Evolutionary conservation across 2,888 invertebrate species (phyloP).

Genomic region (Meiosimyza platycephala): DNA sequence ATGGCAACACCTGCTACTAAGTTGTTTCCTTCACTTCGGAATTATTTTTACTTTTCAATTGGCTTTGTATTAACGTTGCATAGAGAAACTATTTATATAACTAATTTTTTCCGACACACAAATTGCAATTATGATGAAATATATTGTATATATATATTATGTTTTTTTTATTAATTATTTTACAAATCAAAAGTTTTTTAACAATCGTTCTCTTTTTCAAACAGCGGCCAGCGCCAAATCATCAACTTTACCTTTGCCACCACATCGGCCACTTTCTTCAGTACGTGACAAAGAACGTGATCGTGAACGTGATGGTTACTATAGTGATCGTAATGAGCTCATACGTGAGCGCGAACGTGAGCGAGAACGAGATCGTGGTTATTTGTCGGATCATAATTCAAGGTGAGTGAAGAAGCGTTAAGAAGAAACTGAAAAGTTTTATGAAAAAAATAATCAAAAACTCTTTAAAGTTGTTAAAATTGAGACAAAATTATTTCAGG

Average conservation of each 20-base stretch:
- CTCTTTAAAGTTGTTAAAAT: too few species aligned
- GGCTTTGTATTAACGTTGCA: slow-evolving; percentile 33
- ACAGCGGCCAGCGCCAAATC: slow-evolving; percentile 82
- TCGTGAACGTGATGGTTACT: slow-evolving; percentile 85
- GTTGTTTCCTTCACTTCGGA: background rate
- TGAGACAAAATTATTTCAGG: too few species aligned
- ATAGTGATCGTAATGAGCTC: slow-evolving; percentile 88
- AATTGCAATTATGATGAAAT: background rate
- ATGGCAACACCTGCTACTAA: background rate
- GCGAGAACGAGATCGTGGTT: slow-evolving; percentile 77
- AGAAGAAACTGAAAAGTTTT: too few species aligned
- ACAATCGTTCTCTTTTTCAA: slow-evolving; percentile 55
- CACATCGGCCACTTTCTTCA: slow-evolving; percentile 73
- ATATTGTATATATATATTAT: slow-evolving; percentile 7
- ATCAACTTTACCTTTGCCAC: slow-evolving; percentile 84
- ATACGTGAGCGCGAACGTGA: slow-evolving; percentile 82
- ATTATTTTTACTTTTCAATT: background rate
- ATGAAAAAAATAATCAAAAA: too few species aligned
- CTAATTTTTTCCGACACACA: slow-evolving; percentile 2
- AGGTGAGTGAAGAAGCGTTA: slow-evolving; percentile 68
- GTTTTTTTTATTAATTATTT: background rate
- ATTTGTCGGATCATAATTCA: slow-evolving; percentile 82
- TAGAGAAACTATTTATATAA: slow-evolving; percentile 12
- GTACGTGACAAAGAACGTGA: slow-evolving; percentile 69
- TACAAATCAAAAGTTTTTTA: background rate